Evolutionary conservation across 2,113 vertebrate genomes (phyloP), one percentile per base, ranked within the genome.

Genomic region (Poicephalus gulielmi): DNA sequence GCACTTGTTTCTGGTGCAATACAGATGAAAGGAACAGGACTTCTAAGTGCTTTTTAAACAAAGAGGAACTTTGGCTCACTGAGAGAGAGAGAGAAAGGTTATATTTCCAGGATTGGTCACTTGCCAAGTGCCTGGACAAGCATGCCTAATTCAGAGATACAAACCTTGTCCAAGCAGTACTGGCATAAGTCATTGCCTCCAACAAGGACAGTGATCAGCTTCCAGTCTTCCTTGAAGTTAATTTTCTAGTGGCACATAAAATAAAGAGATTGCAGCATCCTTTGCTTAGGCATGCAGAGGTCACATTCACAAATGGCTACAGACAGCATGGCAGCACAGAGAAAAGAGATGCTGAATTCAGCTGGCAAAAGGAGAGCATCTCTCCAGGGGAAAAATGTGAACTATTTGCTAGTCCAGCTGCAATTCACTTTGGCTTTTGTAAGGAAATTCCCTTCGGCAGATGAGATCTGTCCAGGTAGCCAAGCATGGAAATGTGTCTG

Each of bases 101-200:
- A 8, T 50, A 60, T 66, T 93, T 86, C 76, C 77, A 82, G 37
- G 57, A 35, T 46, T 92, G 83, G 49, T 89, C 44, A 53, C 37
- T 41, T 83, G 90, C 92, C 92, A 96, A 91, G 74, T 15, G 35
- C 49, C 62, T 73, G 78, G 35, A 71, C 67, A 18, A 93, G 43
- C 81, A 70, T 35, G 53, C 81, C 60, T 52, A 69, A 83, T 75
- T 94, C 79, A 74, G 85, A 80, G 79, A 80, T 79, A 89, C 98
- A 81, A 97, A 99, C 99, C 96, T 98, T 96, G 89, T 99, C 97
- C 52, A 98, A 93, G 86, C 99, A 99, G 98, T 99, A 99, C 80
- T 98, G 98, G 95, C 99, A 99, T 73, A 99, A 95, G 97, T 99
- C 99, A 3, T 98, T 99, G 92, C 96, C 97, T 92, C 99, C 99